Base-by-base conservation (phyloP, 2,113 vertebrate genomes). In the Myxocyprinus asiaticus region DNA sequence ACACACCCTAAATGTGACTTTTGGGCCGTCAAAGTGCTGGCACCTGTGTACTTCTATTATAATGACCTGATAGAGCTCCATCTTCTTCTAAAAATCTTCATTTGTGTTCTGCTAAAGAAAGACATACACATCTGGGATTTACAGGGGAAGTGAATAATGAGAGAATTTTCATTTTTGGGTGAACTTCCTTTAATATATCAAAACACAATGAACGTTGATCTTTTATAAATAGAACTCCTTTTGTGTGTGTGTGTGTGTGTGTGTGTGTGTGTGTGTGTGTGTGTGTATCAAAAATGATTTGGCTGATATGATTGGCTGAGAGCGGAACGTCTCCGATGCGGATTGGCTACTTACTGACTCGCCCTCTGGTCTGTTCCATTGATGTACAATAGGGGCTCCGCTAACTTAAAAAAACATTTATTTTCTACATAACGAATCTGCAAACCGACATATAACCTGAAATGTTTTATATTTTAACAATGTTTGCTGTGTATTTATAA, bases 301-400 rank as follows among this genome's bases (percentile, higher is more conserved):
- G n/a, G n/a, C 56, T 10, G 6, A 15, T 85, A 6, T 90, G 86
- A 91, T 90, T 91, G 84, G 89, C 78, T 83, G 9, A 61, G 17
- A 55, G 3, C 14, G 10, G 1, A 59, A 53, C 67, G 50, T 82
- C 12, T 70, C 55, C 66, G n/a, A 62, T 22, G 4, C 82, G 88
- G 85, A 92, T 74, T 92, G 91, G 90, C 67, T 71, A 69, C 17
- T 6, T 78, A 51, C 56, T 76, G 79, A 81, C 55, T 78, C 89
- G 62, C 90, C 90, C 85, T 75, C 74, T 6, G 65, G 88, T 42
- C 78, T 7, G 58, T 83, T 82, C 85, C 86, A 92, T 84, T 82
- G 11, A 0, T 0, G 0, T 58, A 9, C 4, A 2, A 0, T 8
- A 10, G 6, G 80, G 81, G 68, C 3, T 63, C 0, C 0, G 3